Percentiles rank a stretch among this genome's conserved stretches.
These are phyloP conservation scores for Noctua janthina DNA, from an alignment of 2,888 invertebrate genomes.

Conservation along the genomic window DNA sequence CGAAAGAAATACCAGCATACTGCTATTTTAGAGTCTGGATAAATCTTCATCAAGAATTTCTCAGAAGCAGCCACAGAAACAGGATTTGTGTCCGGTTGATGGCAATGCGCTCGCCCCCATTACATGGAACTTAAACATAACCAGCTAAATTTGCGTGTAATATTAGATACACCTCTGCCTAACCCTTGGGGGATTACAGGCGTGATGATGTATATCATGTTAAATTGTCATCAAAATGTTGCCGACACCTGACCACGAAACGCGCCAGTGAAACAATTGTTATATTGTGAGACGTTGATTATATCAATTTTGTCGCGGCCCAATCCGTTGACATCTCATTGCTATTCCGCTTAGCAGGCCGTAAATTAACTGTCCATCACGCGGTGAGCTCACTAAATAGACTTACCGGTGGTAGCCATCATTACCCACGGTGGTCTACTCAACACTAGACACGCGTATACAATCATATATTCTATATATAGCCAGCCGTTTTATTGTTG, in stretches of 20 bases:
- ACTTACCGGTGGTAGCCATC: slow-evolving; percentile 52
- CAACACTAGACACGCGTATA: slow-evolving; percentile 62
- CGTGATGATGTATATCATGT: neutral
- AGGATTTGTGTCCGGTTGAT: neutral
- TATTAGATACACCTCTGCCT: neutral
- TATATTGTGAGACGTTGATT: slow-evolving; percentile 74
- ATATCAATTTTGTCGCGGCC: slow-evolving; percentile 74
- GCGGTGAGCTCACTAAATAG: slow-evolving; percentile 68
- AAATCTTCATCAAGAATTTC: slow-evolving; percentile 5
- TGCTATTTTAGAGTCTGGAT: slow-evolving; percentile 3
- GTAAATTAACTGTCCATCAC: slow-evolving; percentile 81
- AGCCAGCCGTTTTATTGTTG: slow-evolving; percentile 61
- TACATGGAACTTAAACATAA: neutral
- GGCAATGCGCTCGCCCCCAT: neutral
- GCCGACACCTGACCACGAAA: slow-evolving; percentile 69
- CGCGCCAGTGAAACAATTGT: slow-evolving; percentile 71
- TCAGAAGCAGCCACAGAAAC: neutral
- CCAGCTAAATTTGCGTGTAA: neutral
- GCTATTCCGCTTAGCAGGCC: slow-evolving; percentile 77
- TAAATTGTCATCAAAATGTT: slow-evolving; percentile 61
- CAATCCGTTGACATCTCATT: slow-evolving; percentile 73
- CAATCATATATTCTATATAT: slow-evolving; percentile 58
- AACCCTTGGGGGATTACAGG: neutral
- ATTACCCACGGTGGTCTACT: slow-evolving; percentile 69
- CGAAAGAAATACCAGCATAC: slow-evolving; percentile 15